Evolutionary conservation across 1,140 invertebrate genomes (phyloP).

Genomic region (Microvelia longipes): DNA sequence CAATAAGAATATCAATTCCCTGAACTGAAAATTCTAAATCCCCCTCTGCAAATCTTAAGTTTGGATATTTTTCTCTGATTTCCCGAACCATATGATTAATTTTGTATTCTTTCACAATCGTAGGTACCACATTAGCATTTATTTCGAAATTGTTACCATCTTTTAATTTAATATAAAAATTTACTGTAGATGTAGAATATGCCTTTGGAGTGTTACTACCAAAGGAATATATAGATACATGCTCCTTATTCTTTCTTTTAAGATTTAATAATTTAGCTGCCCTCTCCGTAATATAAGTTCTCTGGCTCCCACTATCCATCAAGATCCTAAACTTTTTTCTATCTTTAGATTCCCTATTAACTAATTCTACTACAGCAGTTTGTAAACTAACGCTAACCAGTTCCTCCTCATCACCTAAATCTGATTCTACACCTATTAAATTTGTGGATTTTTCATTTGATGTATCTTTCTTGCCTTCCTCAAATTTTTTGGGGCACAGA

Average conservation of each 20-base stretch:
- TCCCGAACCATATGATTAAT: background rate
- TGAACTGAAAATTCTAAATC: background rate
- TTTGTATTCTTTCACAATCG: background rate
- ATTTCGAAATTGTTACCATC: background rate
- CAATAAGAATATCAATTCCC: background rate
- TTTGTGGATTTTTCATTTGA: background rate
- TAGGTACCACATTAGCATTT: background rate
- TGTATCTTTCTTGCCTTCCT: background rate
- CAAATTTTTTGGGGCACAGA: background rate
- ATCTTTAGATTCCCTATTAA: background rate
- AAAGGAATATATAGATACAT: background rate
- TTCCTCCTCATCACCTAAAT: background rate
- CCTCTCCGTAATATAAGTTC: background rate
- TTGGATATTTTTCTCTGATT: background rate
- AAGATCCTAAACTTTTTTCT: background rate
- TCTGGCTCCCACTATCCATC: background rate
- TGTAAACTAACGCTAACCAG: background rate
- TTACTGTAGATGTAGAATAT: background rate
- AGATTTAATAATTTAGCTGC: background rate
- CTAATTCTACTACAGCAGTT: background rate
- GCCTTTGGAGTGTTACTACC: background rate
- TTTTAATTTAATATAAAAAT: background rate
- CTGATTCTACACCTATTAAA: background rate
- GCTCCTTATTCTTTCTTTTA: background rate
- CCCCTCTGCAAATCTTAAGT: background rate